Percentiles rank a stretch among this genome's conserved stretches.
Evolutionary conservation across 2,888 invertebrate species (phyloP).

Genomic region (Meiosimyza decipiens): DNA sequence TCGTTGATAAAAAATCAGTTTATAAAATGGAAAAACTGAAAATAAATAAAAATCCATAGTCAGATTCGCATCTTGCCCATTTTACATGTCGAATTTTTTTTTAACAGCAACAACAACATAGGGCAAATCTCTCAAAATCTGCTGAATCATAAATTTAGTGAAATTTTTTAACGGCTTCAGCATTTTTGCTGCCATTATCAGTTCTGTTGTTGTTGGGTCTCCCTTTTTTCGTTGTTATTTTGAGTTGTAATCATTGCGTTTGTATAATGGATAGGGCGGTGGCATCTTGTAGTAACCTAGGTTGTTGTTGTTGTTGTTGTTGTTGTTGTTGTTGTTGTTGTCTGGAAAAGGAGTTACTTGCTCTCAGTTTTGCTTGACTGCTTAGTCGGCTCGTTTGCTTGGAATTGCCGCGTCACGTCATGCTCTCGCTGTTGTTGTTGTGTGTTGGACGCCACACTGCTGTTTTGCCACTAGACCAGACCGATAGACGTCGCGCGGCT

Average conservation of each 20-base stretch:
- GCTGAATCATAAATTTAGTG: conserved; percentile 55
- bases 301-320: no score
- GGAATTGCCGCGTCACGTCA: not conserved
- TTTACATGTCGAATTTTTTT: conserved; percentile 4
- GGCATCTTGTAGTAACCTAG: not conserved
- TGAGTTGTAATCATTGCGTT: not conserved
- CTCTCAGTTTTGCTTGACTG: conserved; percentile 1
- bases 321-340: no score
- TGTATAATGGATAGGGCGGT: conserved; percentile 28
- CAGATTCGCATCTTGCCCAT: conserved; percentile 35
- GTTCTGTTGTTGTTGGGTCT: not conserved
- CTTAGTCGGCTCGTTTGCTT: not conserved
- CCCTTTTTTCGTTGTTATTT: conserved; percentile 11
- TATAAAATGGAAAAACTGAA: not conserved
- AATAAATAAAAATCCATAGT: no score
- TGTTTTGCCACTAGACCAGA: not conserved
- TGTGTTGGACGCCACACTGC: not conserved
- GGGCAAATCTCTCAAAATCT: conserved; percentile 32
- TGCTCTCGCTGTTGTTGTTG: not conserved
- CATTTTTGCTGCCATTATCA: not conserved
- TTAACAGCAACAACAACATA: conserved; percentile 45
- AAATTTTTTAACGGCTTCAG: conserved; percentile 43
- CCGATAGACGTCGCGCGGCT: conserved; percentile 21
- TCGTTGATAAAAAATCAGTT: not conserved
- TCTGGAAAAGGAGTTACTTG: not conserved